Percentiles rank a stretch among this genome's conserved stretches.
These are phyloP conservation scores for Aradophagus sp. DNA, from an alignment of 1,140 invertebrate genomes.

Conservation along the genomic window DNA sequence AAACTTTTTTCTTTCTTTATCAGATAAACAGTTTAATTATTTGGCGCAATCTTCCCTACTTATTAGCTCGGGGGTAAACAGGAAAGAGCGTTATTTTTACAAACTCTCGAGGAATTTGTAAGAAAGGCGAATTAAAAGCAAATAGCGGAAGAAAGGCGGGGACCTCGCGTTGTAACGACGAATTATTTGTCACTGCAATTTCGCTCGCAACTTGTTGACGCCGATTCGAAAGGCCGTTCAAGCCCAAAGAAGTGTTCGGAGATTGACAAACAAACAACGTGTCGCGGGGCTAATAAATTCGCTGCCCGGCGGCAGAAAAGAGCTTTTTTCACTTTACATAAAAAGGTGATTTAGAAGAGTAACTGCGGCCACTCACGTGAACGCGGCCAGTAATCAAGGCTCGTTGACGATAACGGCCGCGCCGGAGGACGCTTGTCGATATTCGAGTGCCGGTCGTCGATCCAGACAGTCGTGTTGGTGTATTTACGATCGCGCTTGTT, in stretches of 20 bases:
- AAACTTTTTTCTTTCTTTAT: no score
- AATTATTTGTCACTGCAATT: no score
- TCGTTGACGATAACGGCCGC: conserved; percentile 42
- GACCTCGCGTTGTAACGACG: no score
- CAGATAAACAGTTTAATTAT: no score
- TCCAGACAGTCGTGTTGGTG: conserved; percentile 37
- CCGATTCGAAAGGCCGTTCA: no score
- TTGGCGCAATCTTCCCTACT: no score
- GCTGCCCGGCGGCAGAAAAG: conserved; percentile 7
- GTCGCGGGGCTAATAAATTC: conserved; percentile 26
- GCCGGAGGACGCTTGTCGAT: conserved; percentile 41
- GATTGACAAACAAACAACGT: conserved; percentile 25
- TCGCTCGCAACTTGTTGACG: no score
- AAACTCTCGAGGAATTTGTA: no score
- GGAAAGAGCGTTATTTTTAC: no score
- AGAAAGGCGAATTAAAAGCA: no score
- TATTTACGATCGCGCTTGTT: conserved; percentile 46
- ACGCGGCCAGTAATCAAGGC: conserved; percentile 30
- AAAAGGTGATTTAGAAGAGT: conserved; percentile 39
- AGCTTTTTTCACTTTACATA: conserved; percentile 36
- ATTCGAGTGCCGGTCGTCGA: conserved; percentile 50
- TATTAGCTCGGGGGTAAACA: no score
- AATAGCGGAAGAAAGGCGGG: no score
- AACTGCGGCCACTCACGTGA: conserved; percentile 35
- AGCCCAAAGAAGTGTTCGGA: conserved; percentile 3